Evolutionary conservation across 2,797 vertebrate genomes (phyloP).

Genomic region (Spizella passerina): DNA sequence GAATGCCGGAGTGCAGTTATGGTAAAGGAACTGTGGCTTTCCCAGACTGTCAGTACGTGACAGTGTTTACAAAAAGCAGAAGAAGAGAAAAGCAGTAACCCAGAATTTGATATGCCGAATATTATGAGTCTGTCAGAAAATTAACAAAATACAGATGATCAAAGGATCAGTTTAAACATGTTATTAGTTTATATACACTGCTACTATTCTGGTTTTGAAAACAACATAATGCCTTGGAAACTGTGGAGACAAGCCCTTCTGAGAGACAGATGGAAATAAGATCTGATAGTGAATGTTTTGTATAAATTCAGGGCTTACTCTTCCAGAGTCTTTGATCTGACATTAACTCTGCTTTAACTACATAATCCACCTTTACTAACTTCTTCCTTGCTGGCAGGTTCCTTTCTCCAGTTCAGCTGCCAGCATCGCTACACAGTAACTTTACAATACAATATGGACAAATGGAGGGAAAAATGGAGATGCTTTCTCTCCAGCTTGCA

Average conservation of each 20-base stretch:
- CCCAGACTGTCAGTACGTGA: background rate
- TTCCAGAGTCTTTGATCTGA: background rate
- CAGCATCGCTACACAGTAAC: background rate
- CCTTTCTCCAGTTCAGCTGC: background rate
- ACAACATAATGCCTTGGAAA: background rate
- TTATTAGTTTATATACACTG: background rate
- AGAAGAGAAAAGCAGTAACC: background rate
- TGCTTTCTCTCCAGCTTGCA: background rate
- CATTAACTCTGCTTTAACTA: background rate
- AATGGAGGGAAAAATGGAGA: background rate
- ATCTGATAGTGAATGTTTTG: background rate
- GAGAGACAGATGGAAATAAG: background rate
- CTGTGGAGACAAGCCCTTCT: background rate
- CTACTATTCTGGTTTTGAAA: background rate
- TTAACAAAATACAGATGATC: background rate
- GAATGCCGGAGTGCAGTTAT: background rate
- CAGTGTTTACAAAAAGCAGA: background rate
- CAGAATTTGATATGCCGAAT: background rate
- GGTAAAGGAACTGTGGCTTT: background rate
- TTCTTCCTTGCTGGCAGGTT: background rate
- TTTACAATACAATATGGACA: background rate
- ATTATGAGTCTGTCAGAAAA: background rate
- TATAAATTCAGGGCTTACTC: background rate
- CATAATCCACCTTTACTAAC: background rate
- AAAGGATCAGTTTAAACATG: background rate